A percentile compares a stretch with the other conserved stretches of the same genome.
Conservation (phyloP, 2,113 vertebrate species). For the Scophthalmus maximus region DNA sequence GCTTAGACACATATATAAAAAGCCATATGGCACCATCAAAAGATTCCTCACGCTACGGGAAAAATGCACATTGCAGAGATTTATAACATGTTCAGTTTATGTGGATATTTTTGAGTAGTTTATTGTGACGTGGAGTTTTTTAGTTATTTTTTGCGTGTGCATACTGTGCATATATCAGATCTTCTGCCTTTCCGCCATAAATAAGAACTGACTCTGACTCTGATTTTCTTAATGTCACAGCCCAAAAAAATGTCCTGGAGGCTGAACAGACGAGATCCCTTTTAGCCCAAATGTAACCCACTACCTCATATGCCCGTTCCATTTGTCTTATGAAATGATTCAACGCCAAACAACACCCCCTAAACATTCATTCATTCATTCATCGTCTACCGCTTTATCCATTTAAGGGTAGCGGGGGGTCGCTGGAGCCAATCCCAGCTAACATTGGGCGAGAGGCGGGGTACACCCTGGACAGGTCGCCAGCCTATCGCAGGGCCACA, state of each 20-base stretch:
- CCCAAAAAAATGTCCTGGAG: conserved; percentile 38
- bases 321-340: conserved; percentile 45
- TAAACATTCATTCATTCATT: too few species aligned
- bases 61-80: conserved; percentile 29
- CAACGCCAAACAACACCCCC: conserved; percentile 33
- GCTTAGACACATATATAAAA: conserved; percentile 30
- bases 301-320: conserved; percentile 16
- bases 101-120: conserved; percentile 18
- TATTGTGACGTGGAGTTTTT: conserved; percentile 28
- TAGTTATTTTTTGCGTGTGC: conserved; percentile 1
- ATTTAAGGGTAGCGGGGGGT: too few species aligned
- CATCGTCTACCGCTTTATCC: too few species aligned
- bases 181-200: conserved; percentile 29
- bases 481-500: too few species aligned
- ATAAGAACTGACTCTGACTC: conserved; percentile 29
- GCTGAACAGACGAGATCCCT: conserved; percentile 39
- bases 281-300: conserved; percentile 41
- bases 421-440: too few species aligned
- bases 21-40: conserved; percentile 50
- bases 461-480: too few species aligned
- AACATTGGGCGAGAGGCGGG: too few species aligned
- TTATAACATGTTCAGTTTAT: conserved; percentile 10
- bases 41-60: conserved; percentile 15
- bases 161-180: conserved; percentile 17
- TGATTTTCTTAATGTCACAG: conserved; percentile 38